Evolutionary conservation across 1,140 invertebrate species (phyloP).

Genomic region (Marisa cornuarietis): DNA sequence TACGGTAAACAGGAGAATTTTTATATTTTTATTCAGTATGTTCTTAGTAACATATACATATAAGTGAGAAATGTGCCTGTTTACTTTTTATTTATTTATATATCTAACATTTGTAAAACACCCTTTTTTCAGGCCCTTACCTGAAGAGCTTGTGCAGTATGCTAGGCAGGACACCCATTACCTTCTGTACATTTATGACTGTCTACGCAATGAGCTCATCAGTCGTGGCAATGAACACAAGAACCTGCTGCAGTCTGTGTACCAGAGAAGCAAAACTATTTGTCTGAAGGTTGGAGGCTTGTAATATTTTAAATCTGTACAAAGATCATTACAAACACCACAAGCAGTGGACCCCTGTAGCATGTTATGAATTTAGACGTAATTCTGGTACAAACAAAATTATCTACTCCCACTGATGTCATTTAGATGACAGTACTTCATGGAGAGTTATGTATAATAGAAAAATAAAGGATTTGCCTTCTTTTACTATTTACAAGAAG

Average conservation of each 20-base stretch:
- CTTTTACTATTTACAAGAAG: too few relatives aligned
- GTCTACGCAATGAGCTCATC: constrained; percentile 81
- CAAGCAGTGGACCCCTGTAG: too few relatives aligned
- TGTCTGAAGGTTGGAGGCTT: constrained; percentile 70
- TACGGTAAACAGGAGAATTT: constrained; percentile 69
- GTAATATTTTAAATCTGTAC: neutral
- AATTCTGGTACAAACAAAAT: too few relatives aligned
- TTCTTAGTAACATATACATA: constrained; percentile 2
- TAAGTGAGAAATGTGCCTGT: neutral
- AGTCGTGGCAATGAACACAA: constrained; percentile 75
- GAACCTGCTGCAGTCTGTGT: constrained; percentile 78
- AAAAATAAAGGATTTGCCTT: too few relatives aligned
- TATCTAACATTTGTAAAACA: neutral
- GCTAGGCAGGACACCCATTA: constrained; percentile 96
- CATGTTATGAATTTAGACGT: too few relatives aligned
- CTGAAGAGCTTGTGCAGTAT: constrained; percentile 84
- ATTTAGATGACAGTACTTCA: too few relatives aligned
- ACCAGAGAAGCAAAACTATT: constrained; percentile 77
- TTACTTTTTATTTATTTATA: too few relatives aligned
- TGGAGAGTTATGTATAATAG: too few relatives aligned
- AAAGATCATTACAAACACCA: too few relatives aligned
- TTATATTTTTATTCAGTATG: neutral
- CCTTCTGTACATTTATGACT: constrained; percentile 90
- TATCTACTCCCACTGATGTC: too few relatives aligned
- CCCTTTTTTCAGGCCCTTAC: constrained; percentile 76